These are phyloP conservation scores for Porites lobata DNA, from an alignment of 92 coral and sea anemone genomes.

Conservation along the genomic window DNA sequence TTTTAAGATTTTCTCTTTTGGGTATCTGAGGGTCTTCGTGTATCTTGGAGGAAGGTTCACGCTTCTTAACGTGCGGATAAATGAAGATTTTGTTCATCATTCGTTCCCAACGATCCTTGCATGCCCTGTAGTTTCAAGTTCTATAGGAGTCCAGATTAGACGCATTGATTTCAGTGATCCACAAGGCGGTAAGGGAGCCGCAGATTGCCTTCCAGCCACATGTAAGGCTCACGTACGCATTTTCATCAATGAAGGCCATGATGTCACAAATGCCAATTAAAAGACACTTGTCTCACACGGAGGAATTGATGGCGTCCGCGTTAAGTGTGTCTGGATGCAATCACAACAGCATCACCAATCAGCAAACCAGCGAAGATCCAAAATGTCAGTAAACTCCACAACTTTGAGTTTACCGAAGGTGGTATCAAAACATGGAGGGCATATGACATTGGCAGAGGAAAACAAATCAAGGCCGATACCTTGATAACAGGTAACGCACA, in stretches of 20 bases:
- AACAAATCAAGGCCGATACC: slow-evolving; percentile 14
- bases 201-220: slow-evolving; percentile 49
- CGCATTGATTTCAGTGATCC: slow-evolving; percentile 4
- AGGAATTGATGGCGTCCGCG: slow-evolving; percentile 32
- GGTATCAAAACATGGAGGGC: slow-evolving; percentile 30
- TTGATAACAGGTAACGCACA: slow-evolving; percentile 18
- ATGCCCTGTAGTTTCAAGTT: slow-evolving; percentile 7
- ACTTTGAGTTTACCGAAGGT: not conserved
- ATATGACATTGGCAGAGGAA: slow-evolving; percentile 41
- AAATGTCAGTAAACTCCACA: slow-evolving; percentile 6
- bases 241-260: not conserved
- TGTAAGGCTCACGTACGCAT: slow-evolving; percentile 45
- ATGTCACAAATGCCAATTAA: not conserved
- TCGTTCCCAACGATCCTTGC: slow-evolving; percentile 20
- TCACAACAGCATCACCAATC: not conserved
- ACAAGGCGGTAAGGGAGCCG: slow-evolving; percentile 48
- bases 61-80: too few relatives aligned
- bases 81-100: not conserved
- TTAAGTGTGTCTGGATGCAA: slow-evolving; percentile 8
- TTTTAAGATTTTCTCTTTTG: too few relatives aligned
- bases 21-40: too few relatives aligned
- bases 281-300: slow-evolving; percentile 36
- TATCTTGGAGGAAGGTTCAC: too few relatives aligned
- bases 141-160: slow-evolving; percentile 8
- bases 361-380: not conserved